Conservation (phyloP, 2,888 invertebrate genomes). For the Bugula neritina region DNA sequence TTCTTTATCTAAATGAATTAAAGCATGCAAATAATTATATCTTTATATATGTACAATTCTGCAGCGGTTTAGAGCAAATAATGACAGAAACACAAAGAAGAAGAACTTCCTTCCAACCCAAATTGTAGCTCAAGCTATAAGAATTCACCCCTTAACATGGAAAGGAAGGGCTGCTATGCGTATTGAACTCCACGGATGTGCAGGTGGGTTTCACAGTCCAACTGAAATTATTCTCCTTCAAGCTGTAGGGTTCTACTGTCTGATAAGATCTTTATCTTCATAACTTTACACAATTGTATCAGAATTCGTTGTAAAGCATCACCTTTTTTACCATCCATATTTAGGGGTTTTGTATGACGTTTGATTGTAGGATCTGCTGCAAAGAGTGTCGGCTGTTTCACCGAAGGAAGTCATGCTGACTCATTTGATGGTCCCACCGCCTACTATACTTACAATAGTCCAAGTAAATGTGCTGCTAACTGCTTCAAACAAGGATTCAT, state of each 20-base stretch:
- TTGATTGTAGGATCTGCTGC: slow-evolving; percentile 8
- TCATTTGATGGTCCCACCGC: slow-evolving; percentile 19
- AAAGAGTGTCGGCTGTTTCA: slow-evolving; percentile 19
- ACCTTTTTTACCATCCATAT: too few species aligned
- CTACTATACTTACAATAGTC: slow-evolving; percentile 11
- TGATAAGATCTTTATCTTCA: too few species aligned
- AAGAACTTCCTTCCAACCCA: slow-evolving; percentile 16
- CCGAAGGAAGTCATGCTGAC: slow-evolving; percentile 8
- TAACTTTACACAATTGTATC: too few species aligned
- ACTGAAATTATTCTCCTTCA: too few species aligned
- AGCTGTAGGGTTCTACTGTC: too few species aligned
- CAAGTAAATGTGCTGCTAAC: not conserved
- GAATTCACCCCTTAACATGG: not conserved
- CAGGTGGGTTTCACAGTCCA: slow-evolving; percentile 15
- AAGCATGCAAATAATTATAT: too few species aligned
- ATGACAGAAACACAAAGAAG: slow-evolving; percentile 24
- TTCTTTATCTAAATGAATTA: too few species aligned
- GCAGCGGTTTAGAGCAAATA: slow-evolving; percentile 20
- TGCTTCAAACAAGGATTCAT: slow-evolving; percentile 13
- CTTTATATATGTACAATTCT: too few species aligned
- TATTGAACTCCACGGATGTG: slow-evolving; percentile 23
- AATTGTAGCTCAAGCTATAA: not conserved
- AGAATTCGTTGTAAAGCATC: too few species aligned
- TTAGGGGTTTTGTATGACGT: not conserved
- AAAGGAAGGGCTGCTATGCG: slow-evolving; percentile 7